A percentile compares a stretch with the other conserved stretches of the same genome.
Evolutionary conservation across 2,797 vertebrate species (phyloP).

Genomic region (Lacerta bilineata): DNA sequence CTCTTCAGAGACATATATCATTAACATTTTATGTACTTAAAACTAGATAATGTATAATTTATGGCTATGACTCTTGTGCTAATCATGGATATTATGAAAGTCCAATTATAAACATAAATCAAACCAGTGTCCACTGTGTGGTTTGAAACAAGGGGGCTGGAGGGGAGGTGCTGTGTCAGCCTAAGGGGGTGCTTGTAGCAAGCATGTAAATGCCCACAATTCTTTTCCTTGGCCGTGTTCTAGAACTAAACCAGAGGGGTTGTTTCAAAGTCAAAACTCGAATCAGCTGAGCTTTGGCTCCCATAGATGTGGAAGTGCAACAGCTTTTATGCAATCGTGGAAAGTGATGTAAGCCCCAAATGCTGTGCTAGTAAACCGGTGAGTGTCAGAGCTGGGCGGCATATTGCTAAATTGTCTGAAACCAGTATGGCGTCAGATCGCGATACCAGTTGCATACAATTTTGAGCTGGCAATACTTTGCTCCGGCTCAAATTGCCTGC

Average conservation of each 20-base stretch:
- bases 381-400: neutral
- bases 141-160: conserved; percentile 54
- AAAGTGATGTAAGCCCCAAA: too few species aligned
- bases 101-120: conserved; percentile 82
- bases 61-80: conserved; percentile 86
- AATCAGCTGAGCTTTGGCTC: neutral
- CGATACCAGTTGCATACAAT: too few species aligned
- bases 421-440: too few species aligned
- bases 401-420: neutral
- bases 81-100: conserved; percentile 82
- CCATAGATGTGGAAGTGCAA: neutral
- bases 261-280: neutral
- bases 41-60: conserved; percentile 86
- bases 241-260: neutral
- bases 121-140: conserved; percentile 69
- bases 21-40: conserved; percentile 84
- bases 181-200: neutral
- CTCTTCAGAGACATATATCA: conserved; percentile 77
- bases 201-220: neutral
- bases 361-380: neutral
- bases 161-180: conserved; percentile 4
- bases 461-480: too few species aligned
- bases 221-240: neutral
- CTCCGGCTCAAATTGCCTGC: too few species aligned
- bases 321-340: neutral